These are phyloP conservation scores for Sorex maritimensis DNA, from an alignment of 2,797 vertebrate genomes.

Conservation along the genomic window DNA sequence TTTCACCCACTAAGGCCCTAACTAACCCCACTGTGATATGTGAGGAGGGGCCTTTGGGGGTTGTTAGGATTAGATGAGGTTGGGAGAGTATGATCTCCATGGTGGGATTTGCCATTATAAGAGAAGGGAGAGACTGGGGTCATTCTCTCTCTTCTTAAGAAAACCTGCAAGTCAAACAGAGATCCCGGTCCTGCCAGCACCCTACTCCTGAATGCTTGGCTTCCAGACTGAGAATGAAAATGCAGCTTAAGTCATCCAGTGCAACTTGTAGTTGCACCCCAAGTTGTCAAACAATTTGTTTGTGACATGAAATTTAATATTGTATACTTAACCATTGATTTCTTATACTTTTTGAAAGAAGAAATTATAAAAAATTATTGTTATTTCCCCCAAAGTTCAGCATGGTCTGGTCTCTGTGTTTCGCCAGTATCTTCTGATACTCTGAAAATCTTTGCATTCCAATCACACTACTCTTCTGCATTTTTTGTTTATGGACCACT, in stretches of 20 bases:
- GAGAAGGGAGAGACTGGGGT: not conserved
- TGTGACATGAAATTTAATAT: not conserved
- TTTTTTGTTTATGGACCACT: no score
- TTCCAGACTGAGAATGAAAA: not conserved
- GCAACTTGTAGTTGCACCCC: not conserved
- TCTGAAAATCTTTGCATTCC: not conserved
- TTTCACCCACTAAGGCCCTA: not conserved
- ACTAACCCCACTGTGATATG: not conserved
- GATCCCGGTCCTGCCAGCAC: not conserved
- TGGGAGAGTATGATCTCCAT: not conserved
- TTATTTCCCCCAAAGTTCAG: not conserved
- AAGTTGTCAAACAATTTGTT: not conserved
- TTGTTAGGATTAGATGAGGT: not conserved
- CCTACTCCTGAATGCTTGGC: not conserved
- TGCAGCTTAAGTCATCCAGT: not conserved
- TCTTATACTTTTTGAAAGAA: constrained; percentile 39
- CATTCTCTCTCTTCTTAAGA: fast-evolving
- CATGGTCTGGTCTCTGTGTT: not conserved
- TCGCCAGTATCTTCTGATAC: not conserved
- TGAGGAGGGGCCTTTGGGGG: not conserved
- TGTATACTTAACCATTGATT: not conserved
- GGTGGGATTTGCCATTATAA: not conserved
- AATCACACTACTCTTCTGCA: not conserved
- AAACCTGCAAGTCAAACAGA: not conserved
- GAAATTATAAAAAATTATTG: not conserved